Percentiles rank a stretch among this genome's conserved stretches.
These are phyloP conservation scores for Dasypogon diadema DNA, from an alignment of 2,888 invertebrate species.

Conservation along the genomic window DNA sequence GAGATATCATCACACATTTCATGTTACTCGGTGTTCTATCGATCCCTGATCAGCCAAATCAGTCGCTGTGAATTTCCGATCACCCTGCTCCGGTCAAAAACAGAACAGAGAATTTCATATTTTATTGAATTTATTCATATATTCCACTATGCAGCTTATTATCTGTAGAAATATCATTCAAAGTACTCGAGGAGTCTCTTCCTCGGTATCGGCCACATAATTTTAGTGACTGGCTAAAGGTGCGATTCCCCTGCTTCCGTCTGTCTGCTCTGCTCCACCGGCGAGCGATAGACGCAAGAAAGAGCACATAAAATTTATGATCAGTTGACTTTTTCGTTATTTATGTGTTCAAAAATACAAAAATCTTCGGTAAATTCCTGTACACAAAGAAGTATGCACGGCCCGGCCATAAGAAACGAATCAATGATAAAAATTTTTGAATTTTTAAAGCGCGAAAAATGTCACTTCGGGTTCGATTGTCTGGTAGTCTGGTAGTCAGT, in stretches of 20 bases:
- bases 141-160: slow-evolving; percentile 53
- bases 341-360: slow-evolving; percentile 57
- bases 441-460: slow-evolving; percentile 57
- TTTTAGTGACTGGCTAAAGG: slow-evolving; percentile 54
- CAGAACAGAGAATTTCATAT: slow-evolving; percentile 50
- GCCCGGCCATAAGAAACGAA: slow-evolving; percentile 8
- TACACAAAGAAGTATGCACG: slow-evolving; percentile 50
- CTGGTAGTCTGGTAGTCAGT: slow-evolving; percentile 20
- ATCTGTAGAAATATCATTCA: slow-evolving; percentile 49
- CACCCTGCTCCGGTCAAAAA: slow-evolving; percentile 5
- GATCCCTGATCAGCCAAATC: slow-evolving; percentile 46
- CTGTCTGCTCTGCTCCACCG: not conserved
- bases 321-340: slow-evolving; percentile 56
- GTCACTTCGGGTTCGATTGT: slow-evolving; percentile 56
- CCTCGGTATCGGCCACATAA: slow-evolving; percentile 25
- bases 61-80: slow-evolving; percentile 18
- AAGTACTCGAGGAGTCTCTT: slow-evolving; percentile 10
- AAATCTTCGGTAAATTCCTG: slow-evolving; percentile 50
- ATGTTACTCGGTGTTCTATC: slow-evolving; percentile 53
- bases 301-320: slow-evolving; percentile 53
- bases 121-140: slow-evolving; percentile 55
- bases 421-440: slow-evolving; percentile 52
- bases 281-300: not conserved
- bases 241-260: slow-evolving; percentile 20
- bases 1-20: slow-evolving; percentile 53